A percentile compares a stretch with the other conserved stretches of the same genome.
Conservation (phyloP, 2,113 vertebrate species). For the Anthoscopus minutus region DNA sequence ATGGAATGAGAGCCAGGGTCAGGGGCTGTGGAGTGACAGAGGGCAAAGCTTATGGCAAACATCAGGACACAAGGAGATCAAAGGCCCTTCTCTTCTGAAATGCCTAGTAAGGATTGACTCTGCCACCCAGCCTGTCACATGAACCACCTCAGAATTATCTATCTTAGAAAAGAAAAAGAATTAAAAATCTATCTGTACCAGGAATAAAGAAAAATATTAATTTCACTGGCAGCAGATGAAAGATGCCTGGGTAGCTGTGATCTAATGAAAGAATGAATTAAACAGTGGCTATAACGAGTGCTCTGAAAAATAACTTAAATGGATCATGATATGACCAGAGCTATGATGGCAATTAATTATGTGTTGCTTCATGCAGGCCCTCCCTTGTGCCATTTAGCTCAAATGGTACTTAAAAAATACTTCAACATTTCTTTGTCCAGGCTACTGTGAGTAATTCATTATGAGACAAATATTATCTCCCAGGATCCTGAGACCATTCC, state of each 20-base stretch:
- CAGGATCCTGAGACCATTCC: not conserved
- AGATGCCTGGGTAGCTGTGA: conserved; percentile 61
- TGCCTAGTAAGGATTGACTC: not conserved
- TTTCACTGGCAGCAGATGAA: conserved; percentile 71
- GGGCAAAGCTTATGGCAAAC: not conserved
- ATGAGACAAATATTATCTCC: not conserved
- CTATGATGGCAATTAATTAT: conserved; percentile 65
- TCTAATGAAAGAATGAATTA: conserved; percentile 71
- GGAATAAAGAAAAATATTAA: conserved; percentile 69
- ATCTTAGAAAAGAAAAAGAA: conserved; percentile 29
- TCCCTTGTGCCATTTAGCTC: conserved; percentile 37
- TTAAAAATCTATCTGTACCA: conserved; percentile 40
- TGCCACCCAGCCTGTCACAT: conserved; percentile 36
- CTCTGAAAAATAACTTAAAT: conserved; percentile 69
- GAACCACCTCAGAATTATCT: conserved; percentile 59
- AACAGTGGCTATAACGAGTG: conserved; percentile 61
- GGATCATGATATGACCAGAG: conserved; percentile 44
- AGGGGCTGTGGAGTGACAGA: not conserved
- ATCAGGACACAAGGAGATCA: conserved; percentile 19
- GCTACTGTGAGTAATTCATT: conserved; percentile 23
- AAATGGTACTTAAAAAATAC: conserved; percentile 55
- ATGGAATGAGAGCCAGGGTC: not conserved
- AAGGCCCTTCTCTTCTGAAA: conserved; percentile 21
- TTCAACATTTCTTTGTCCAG: conserved; percentile 57
- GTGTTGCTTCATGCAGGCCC: conserved; percentile 36